Evolutionary conservation across 1,140 invertebrate genomes (phyloP), one percentile per base, ranked within the genome.

Genomic region (Leptoteleia sp.): DNA sequence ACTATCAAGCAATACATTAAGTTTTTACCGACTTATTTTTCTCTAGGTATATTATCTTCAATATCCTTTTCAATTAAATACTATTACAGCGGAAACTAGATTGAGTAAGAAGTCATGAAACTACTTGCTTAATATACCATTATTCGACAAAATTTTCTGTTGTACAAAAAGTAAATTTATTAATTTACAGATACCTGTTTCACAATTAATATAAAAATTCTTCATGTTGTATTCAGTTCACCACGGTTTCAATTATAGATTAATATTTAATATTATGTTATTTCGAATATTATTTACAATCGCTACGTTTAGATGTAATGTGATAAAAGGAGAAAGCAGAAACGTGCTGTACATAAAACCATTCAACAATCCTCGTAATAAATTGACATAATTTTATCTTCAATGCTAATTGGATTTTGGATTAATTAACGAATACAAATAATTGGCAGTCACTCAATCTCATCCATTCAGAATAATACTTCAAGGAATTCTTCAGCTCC

Each of bases 21-120:
- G 47, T 25, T 25, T 25, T 25, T 6, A 25, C 22, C 22, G 22
- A 3, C 6, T 25, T 25, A 25, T 25, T 3, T 25, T 3, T 3
- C 3, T 25, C 6, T 25, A 3, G 22, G 22, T 25, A 25, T 25
- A 38, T 47, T 62, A 55, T n/a, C 4, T 45, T 33, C 47, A 40
- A 67, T 25, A 6, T 38, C 62, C 35, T 31, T 67, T 67, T 45
- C 38, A 54, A 27, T 43, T 55, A 55, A 67, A 55, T 45, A 47
- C 35, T 27, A 54, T 54, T 67, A 45, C 33, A 54, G 16, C 47
- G 55, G 33, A 7, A 54, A n/a, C 35, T 13, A 9, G 27, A 65
- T 67, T 67, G 31, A 35, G 62, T 27, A 67, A 67, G 25, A 17
- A 65, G 35, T 43, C 38, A 19, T 11, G 45, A 54, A 54, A 45